These are phyloP conservation scores for Mobula birostris DNA, from an alignment of 2,113 vertebrate species.

Conservation along the genomic window DNA sequence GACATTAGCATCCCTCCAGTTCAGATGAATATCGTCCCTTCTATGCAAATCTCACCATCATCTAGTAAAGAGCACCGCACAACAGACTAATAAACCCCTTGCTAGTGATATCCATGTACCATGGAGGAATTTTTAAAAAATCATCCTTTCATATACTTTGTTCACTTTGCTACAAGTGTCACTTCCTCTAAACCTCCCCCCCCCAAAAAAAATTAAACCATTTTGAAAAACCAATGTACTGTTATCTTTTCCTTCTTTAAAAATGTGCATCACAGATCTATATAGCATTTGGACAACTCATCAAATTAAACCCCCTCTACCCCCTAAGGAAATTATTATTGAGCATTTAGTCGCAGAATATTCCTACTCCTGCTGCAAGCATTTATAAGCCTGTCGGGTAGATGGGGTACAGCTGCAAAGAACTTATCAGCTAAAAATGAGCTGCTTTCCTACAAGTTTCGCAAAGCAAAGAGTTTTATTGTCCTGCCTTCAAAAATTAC, in stretches of 20 bases:
- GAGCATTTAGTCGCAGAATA: slow-evolving; percentile 30
- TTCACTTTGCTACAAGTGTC: background rate
- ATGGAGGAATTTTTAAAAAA: background rate
- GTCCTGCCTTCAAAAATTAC: background rate
- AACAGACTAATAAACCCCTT: background rate
- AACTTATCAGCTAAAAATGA: slow-evolving; percentile 21
- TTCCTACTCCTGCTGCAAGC: slow-evolving; percentile 28
- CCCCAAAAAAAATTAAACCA: background rate
- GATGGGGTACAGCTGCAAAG: background rate
- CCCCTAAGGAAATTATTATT: slow-evolving; percentile 40
- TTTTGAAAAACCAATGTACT: background rate
- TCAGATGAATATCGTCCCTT: too few relatives aligned
- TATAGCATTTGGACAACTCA: background rate
- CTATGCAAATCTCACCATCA: too few relatives aligned
- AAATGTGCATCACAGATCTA: background rate
- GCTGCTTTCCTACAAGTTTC: slow-evolving; percentile 1
- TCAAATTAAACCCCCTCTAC: slow-evolving; percentile 19
- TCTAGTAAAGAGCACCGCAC: too few relatives aligned
- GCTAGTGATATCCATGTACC: background rate
- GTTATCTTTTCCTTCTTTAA: background rate
- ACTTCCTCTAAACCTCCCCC: background rate
- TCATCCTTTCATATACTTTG: background rate
- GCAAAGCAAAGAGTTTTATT: slow-evolving; percentile 11
- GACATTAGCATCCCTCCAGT: too few relatives aligned
- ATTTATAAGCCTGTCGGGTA: slow-evolving; percentile 35